Evolutionary conservation across 2,797 vertebrate species (phyloP), one percentile per base, ranked within the genome.

Genomic region (Cheirogaleus major): DNA sequence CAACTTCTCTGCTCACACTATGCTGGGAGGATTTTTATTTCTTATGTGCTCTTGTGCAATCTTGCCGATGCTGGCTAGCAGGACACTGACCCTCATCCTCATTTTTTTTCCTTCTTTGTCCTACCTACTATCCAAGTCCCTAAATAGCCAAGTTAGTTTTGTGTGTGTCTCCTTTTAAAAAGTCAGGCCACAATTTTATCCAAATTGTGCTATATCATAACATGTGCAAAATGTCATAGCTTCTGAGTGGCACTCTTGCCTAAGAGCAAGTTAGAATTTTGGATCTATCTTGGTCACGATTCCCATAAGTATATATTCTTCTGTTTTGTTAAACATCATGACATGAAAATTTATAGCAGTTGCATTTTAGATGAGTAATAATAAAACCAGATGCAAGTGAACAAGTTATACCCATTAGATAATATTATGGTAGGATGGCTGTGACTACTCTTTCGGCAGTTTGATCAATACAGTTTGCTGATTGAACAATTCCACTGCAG

Each of bases 11-110:
- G 30, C 63, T 15, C 14, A 41, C 14, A 41, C 6, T 8, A 9
- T 27, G 30, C 43, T 4, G 38, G 14, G 11, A 25, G 30, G 1
- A 2, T 52, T 32, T 57, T 27, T n/a, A 12, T 27, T 57, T 27
- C 11, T 20, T 20, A 27, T 12, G 12, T 57, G 38, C 9, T 70
- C 55, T 8, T 14, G 20, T n/a, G 5, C 14, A 18, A 18, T n/a
- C 38, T 12, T 3, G 0, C 9, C 15, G 9, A 30, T 5, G 4
- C 9, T n/a, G 7, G 13, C 35, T 13, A 55, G 14, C n/a, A 2
- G 20, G 35, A 43, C 9, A 43, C 14, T 17, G 45, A 7, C 9
- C 50, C 17, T 11, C 22, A 20, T 13, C 38, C 38, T 0, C 5
- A 0, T 55, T 25, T 32, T 23, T 2, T 15, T 22, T 45, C 55